A percentile compares a stretch with the other conserved stretches of the same genome.
Evolutionary conservation across 2,888 invertebrate genomes (phyloP).

Genomic region (Zele albiditarsus): DNA sequence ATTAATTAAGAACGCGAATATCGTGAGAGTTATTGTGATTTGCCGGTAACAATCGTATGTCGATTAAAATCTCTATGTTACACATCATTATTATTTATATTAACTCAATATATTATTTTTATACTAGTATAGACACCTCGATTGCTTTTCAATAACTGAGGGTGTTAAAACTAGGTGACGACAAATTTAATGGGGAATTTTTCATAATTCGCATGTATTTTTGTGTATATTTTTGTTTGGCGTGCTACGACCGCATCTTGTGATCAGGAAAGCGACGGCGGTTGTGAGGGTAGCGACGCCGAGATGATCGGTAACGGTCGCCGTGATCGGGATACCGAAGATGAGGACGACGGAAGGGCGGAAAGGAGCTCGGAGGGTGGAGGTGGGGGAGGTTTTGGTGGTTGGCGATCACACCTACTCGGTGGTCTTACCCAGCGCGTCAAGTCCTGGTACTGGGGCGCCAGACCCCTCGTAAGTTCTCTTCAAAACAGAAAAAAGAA

Average conservation of each 20-base stretch:
- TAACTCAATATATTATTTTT: too few species aligned
- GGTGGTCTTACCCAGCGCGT: constrained; percentile 97
- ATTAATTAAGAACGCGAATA: too few species aligned
- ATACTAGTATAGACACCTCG: too few species aligned
- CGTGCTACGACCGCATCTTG: constrained; percentile 24
- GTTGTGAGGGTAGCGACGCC: constrained; percentile 72
- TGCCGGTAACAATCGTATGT: neutral
- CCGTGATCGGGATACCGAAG: constrained; percentile 70
- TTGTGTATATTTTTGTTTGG: constrained; percentile 39
- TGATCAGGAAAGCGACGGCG: constrained; percentile 69
- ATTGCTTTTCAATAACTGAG: too few species aligned
- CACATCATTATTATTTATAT: too few species aligned
- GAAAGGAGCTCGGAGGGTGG: constrained; percentile 72
- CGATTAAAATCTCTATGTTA: too few species aligned
- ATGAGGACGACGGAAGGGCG: constrained; percentile 70
- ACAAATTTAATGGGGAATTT: constrained; percentile 3
- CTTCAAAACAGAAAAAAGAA: constrained; percentile 36
- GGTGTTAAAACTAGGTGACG: too few species aligned
- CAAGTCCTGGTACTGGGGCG: constrained; percentile 97
- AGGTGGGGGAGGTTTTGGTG: constrained; percentile 78
- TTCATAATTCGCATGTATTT: constrained; percentile 31
- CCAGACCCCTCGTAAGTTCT: constrained; percentile 94
- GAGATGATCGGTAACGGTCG: constrained; percentile 72
- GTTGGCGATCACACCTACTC: constrained; percentile 91
- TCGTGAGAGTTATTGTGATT: neutral